These are phyloP conservation scores for Halictus quadricinctus DNA, from an alignment of 2,888 invertebrate genomes.

Conservation along the genomic window DNA sequence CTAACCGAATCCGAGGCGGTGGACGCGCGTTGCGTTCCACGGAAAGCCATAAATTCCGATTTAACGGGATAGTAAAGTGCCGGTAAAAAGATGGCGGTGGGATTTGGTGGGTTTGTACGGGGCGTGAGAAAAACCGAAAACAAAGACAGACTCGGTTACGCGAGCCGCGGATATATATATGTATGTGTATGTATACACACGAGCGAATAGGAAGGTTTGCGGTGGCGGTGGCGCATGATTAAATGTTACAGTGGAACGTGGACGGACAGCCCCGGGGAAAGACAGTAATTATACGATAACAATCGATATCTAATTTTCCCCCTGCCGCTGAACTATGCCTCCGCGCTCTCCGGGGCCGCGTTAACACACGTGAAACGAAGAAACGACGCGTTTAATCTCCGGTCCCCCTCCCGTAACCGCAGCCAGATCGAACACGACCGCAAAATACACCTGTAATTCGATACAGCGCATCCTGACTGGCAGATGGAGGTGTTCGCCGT, in stretches of 20 bases:
- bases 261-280: conserved; percentile 2
- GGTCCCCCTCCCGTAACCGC: conserved; percentile 52
- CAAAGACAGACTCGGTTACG: neutral
- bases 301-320: conserved; percentile 18
- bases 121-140: neutral
- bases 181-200: neutral
- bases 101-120: conserved; percentile 16
- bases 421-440: conserved; percentile 48
- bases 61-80: conserved; percentile 40
- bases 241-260: conserved; percentile 1
- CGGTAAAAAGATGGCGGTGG: conserved; percentile 21
- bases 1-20: neutral
- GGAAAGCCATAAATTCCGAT: conserved; percentile 36
- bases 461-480: conserved; percentile 55
- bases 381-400: conserved; percentile 58
- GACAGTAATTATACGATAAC: conserved; percentile 46
- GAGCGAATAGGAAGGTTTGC: neutral
- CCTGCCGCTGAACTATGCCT: neutral
- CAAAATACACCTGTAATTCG: conserved; percentile 61
- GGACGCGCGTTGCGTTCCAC: neutral
- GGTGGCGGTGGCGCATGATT: conserved; percentile 2
- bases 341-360: neutral
- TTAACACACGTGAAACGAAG: conserved; percentile 33
- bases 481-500: conserved; percentile 46
- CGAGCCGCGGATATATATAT: neutral